These are phyloP conservation scores for Autographa gamma DNA, from an alignment of 2,888 invertebrate species.

Conservation along the genomic window DNA sequence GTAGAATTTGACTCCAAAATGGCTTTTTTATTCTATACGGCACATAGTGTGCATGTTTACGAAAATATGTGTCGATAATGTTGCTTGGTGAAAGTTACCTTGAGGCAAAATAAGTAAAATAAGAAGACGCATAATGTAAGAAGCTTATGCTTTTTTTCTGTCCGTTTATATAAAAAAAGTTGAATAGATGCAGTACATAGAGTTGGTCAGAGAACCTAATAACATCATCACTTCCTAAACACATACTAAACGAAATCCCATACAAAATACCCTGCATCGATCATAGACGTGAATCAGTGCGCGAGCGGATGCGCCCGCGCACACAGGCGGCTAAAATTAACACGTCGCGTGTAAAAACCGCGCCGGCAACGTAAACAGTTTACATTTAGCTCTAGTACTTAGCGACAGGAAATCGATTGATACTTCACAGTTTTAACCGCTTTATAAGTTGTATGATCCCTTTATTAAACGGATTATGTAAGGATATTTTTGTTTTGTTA, in stretches of 20 bases:
- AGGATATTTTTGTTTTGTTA: no score
- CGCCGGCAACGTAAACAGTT: constrained; percentile 70
- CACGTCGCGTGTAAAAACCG: constrained; percentile 72
- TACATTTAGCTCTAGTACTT: constrained; percentile 53
- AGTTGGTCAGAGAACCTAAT: no score
- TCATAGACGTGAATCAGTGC: constrained; percentile 56
- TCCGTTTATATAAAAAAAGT: no score
- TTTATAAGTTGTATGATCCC: constrained; percentile 7
- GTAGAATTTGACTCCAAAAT: no score
- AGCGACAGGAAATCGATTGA: constrained; percentile 55
- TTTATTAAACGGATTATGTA: neutral
- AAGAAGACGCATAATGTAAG: no score
- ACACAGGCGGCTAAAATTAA: constrained; percentile 75
- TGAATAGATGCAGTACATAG: no score
- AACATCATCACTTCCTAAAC: neutral
- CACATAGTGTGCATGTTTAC: no score
- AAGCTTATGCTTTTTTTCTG: no score
- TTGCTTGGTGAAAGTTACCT: no score
- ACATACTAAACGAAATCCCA: neutral
- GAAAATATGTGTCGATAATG: no score
- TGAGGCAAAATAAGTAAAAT: no score
- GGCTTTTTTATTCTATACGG: no score
- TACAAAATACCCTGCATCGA: constrained; percentile 31
- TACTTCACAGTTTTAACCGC: constrained; percentile 26
- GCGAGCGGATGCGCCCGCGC: constrained; percentile 70